Base-by-base conservation (phyloP, 2,797 vertebrate genomes). In the Spondyliosoma cantharus region DNA sequence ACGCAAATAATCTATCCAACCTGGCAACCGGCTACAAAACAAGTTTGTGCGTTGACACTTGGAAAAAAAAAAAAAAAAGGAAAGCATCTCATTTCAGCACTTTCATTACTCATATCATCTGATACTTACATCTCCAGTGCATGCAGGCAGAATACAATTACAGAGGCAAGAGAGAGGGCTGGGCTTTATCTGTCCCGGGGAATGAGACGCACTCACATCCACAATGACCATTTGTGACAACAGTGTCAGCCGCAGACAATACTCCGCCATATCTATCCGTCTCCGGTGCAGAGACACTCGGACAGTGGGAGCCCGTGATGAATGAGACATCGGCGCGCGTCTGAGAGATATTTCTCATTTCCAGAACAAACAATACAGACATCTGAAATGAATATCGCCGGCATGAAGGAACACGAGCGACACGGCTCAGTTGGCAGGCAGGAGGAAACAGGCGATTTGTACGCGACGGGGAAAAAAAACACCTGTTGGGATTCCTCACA, bases 291-390 rank as follows among this genome's bases (percentile, higher is more conserved):
- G 81, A 91, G 89, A 73, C 60, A 61, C 78, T 87, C 46, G 67
- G 86, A 84, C 90, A 86, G 82, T 69, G 78, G 68, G 62, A 85
- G 90, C 87, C 78, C 29, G 67, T 90, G 92, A 93, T 88, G 80
- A 91, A 93, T 91, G 87, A 90, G 87, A 86, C 87, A 82, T 89
- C 32, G 49, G 80, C 53, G 15, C 3, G 24, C 9, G 72, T 81
- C 81, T 86, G 89, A 93, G 92, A 83, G 78, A 84, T 90, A 90
- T 90, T 90, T 92, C 84, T 92, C 89, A 87, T 93, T 86, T 90
- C 76, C 74, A 87, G 84, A 86, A 90, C 85, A 90, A 94, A 90
- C 87, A 90, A 85, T 76, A 67, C 77, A 84, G 83, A 90, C 76
- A 72, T 87, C 81, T 90, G 84, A 90, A 92, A 91, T 87, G 68